Base-by-base conservation (phyloP, 2,113 vertebrate species). In the Sminthopsis crassicaudata region DNA sequence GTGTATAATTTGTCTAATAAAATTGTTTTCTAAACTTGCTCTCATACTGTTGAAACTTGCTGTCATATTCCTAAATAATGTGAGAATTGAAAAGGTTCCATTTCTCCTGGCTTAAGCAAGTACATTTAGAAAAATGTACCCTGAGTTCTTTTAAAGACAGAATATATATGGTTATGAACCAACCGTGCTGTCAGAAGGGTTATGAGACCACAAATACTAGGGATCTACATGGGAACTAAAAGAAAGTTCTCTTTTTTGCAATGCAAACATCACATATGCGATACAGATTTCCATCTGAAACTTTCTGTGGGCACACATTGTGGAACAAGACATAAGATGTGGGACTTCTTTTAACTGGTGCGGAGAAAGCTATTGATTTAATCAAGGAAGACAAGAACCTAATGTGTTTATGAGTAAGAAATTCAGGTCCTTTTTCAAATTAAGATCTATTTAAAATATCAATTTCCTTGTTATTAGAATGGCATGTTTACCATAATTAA, bases 1-100 rank as follows among this genome's bases (percentile, higher is more conserved):
- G 99, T 99, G 99, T 99, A 99, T 99, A 99, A 99, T 99, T 99
- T 99, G 99, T 99, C 99, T 99, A 99, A 99, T 99, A 99, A 99
- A 99, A 99, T 99, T 99, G 99, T 99, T 99, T 99, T 99, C 99
- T 99, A 99, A 99, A 99, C 99, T 97, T 98, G 97, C 1, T 98
- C 96, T 98, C 97, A 94, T 97, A 96, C 96, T 91, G 96, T 96
- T 97, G 88, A 96, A 46, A 94, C 99, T 97, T 98, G 97, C 1
- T 98, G 96, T 98, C 97, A 94, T 97, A 96, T 95, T 96, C 92
- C 91, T 97, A 97, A 97, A 93, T 88, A 19, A 93, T 95, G 51
- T 94, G 93, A 91, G 90, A 91, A 94, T 95, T 92, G 91, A 22
- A 46, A 92, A 95, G 93, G 96, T n/a, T 93, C 91, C 93, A 25